Conservation (phyloP, 2,113 vertebrate genomes). For the Bos javanicus region DNA sequence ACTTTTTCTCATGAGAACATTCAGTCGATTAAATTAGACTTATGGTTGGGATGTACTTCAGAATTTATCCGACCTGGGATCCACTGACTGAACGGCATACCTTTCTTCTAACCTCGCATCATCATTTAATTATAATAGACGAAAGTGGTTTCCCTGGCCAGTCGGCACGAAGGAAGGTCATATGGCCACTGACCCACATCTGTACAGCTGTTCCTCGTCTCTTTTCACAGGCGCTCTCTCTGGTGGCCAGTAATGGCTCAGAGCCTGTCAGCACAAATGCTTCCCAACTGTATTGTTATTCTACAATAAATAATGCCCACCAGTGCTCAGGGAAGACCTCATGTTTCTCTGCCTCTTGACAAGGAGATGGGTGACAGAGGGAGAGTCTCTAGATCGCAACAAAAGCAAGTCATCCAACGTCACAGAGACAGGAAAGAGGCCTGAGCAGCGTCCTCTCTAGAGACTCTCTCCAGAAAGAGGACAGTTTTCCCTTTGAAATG, state of each 20-base stretch:
- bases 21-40: neutral
- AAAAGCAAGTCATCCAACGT: neutral
- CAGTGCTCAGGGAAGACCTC: neutral
- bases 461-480: neutral
- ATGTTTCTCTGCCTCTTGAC: neutral
- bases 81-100: slow-evolving; percentile 11
- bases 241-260: neutral
- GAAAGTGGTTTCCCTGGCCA: neutral
- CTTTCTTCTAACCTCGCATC: slow-evolving; percentile 28
- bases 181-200: neutral
- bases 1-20: neutral
- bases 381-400: neutral
- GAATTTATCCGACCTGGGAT: neutral
- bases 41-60: neutral
- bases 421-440: neutral
- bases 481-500: neutral
- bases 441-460: neutral
- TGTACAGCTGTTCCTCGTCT: neutral
- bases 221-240: neutral
- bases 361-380: neutral
- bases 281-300: slow-evolving; percentile 4
- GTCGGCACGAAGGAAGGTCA: neutral
- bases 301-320: neutral
- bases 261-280: neutral
- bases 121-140: slow-evolving; percentile 44